Percentiles rank a stretch among this genome's conserved stretches.
These are phyloP conservation scores for Elgaria multicarinata DNA, from an alignment of 2,113 vertebrate species.

Conservation along the genomic window DNA sequence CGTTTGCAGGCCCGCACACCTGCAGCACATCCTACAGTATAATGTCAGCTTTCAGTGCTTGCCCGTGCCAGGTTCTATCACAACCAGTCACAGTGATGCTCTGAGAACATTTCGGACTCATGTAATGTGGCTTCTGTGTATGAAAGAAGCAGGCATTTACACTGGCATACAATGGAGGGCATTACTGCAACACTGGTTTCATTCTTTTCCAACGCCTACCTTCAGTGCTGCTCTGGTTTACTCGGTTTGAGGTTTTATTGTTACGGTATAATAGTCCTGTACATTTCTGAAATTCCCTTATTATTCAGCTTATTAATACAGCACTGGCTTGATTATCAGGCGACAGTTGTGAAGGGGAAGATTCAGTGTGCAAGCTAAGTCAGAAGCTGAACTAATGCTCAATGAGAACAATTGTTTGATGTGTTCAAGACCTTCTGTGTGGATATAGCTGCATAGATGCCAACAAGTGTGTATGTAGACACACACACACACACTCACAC, in stretches of 20 bases:
- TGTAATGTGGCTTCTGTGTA: slow-evolving; percentile 95
- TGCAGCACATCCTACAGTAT: slow-evolving; percentile 94
- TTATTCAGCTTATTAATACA: slow-evolving; percentile 99
- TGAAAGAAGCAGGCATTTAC: slow-evolving; percentile 98
- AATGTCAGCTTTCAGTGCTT: slow-evolving; percentile 95
- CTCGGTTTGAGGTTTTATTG: slow-evolving; percentile 97
- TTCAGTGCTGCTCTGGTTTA: slow-evolving; percentile 90
- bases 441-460: slow-evolving; percentile 50
- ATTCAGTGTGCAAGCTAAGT: slow-evolving; percentile 83
- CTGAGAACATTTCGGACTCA: slow-evolving; percentile 95
- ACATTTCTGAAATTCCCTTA: slow-evolving; percentile 99
- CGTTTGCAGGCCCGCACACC: slow-evolving; percentile 94
- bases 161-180: slow-evolving; percentile 94
- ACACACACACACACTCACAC: neutral
- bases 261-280: slow-evolving; percentile 95
- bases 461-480: slow-evolving; percentile 42
- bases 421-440: slow-evolving; percentile 61
- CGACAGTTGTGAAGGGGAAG: slow-evolving; percentile 86
- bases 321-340: slow-evolving; percentile 92
- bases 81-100: slow-evolving; percentile 94
- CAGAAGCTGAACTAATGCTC: slow-evolving; percentile 87
- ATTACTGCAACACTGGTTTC: slow-evolving; percentile 97
- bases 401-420: slow-evolving; percentile 78
- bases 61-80: slow-evolving; percentile 92
- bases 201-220: slow-evolving; percentile 97